A percentile compares a stretch with the other conserved stretches of the same genome.
These are phyloP conservation scores for Zaprionus tsacasi DNA, from an alignment of 1,140 invertebrate genomes.

Conservation along the genomic window DNA sequence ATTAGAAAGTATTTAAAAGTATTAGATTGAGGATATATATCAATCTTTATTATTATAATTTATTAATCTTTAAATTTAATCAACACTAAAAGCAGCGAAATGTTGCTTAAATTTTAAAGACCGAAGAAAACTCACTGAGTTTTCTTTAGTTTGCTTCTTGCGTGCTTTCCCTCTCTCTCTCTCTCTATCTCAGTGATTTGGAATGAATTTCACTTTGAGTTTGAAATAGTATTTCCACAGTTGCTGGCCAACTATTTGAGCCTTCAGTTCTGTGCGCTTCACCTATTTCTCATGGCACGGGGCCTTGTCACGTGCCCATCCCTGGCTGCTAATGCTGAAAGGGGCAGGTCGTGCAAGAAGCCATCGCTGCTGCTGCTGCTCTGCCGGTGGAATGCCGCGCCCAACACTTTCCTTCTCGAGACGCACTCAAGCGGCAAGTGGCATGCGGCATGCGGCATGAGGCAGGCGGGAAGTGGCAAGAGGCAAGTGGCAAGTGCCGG, in stretches of 20 bases:
- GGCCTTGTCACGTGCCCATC: conserved; percentile 61
- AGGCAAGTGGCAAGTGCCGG: conserved; percentile 48
- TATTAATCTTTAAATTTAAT: background rate
- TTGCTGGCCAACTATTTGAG: conserved; percentile 2
- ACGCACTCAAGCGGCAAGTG: conserved; percentile 56
- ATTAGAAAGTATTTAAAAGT: too few relatives aligned
- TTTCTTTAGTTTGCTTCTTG: background rate
- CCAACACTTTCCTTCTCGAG: conserved; percentile 51
- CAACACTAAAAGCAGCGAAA: background rate
- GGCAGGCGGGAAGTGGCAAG: background rate
- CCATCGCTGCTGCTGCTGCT: too few relatives aligned
- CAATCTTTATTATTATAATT: background rate
- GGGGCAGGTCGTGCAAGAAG: conserved; percentile 22
- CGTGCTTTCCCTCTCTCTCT: background rate
- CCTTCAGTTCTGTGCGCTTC: conserved; percentile 4
- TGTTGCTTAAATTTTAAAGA: background rate
- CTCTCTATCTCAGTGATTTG: background rate
- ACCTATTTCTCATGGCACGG: conserved; percentile 6
- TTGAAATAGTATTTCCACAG: conserved; percentile 6
- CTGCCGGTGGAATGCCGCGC: conserved; percentile 31
- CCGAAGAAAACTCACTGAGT: background rate
- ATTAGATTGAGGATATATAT: too few relatives aligned
- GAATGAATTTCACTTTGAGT: background rate
- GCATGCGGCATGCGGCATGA: conserved; percentile 63
- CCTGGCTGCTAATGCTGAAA: conserved; percentile 33